These are phyloP conservation scores for Pteropus rufus DNA, from an alignment of 2,797 vertebrate genomes.

Conservation along the genomic window DNA sequence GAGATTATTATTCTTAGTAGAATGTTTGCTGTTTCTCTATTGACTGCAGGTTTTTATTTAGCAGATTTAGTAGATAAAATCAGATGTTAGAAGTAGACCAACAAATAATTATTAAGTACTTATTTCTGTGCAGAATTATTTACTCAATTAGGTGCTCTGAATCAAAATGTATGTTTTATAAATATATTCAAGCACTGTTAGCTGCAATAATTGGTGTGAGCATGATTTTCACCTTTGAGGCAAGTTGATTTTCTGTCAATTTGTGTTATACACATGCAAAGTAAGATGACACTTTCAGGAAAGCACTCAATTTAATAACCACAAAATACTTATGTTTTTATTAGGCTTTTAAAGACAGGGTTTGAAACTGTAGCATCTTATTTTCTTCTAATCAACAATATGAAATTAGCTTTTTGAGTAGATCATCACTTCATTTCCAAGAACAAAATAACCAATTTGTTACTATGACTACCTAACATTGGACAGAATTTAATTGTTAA, in stretches of 20 bases:
- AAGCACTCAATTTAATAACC: conserved; percentile 18
- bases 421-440: background rate
- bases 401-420: conserved; percentile 5
- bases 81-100: background rate
- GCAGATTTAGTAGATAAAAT: conserved; percentile 13
- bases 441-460: conserved; percentile 33
- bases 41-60: conserved; percentile 1
- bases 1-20: background rate
- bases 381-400: background rate
- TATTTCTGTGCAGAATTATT: conserved; percentile 10
- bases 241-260: background rate
- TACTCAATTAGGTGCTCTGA: background rate
- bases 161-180: background rate
- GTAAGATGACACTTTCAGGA: background rate
- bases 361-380: conserved; percentile 27
- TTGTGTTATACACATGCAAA: background rate
- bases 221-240: background rate
- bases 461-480: conserved; percentile 8
- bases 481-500: conserved; percentile 10
- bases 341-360: conserved; percentile 10
- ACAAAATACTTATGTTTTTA: conserved; percentile 24
- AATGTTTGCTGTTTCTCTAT: background rate
- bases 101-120: background rate
- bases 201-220: background rate
- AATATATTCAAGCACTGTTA: background rate